Evolutionary conservation across 2,797 vertebrate genomes (phyloP), one percentile per base, ranked within the genome.

Genomic region (Gallinago solitaria): DNA sequence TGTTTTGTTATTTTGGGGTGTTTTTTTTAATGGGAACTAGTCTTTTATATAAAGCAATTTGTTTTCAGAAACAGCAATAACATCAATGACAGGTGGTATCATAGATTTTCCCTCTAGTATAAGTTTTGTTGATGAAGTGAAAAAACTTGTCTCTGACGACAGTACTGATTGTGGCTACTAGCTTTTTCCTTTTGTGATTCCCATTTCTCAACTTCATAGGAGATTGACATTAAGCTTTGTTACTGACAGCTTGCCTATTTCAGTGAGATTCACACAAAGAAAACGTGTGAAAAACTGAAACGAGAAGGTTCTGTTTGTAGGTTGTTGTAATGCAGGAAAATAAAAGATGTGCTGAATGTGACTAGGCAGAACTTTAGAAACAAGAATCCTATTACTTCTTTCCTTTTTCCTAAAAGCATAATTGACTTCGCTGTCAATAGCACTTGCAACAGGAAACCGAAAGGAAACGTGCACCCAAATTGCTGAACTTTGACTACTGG

Each of bases 371-470:
- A 90, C 82, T 81, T 90, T 48, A 92, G 87, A 93, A 90, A 91
- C 59, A 87, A 87, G 74, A 95, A 79, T 68, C 39, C 56, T 37
- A 47, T 88, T 79, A 60, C 27, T 92, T 80, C 47, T 51, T 89
- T 70, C 21, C 27, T 74, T 94, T 87, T 94, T 89, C 74, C 77
- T 93, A 93, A 91, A 82, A 80, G 70, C 59, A 33, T 84, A 68
- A 80, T 95, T 94, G 71, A 89, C 88, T 96, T 90, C 86, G 74
- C 51, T 89, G 80, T 89, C 90, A 93, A 67, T 84, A 90, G n/a
- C 60, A 57, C 67, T 88, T 89, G 88, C 32, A 87, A 87, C 0
- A 20, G 27, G 61, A 87, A 95, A 80, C 6, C 57, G n/a, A 90
- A 90, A 80, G 17, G n/a, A 80, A 89, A 69, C 6, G 7, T 54